Percentiles rank a stretch among this genome's conserved stretches.
Evolutionary conservation across 2,888 invertebrate genomes (phyloP).

Genomic region (Clepsis dumicolana): DNA sequence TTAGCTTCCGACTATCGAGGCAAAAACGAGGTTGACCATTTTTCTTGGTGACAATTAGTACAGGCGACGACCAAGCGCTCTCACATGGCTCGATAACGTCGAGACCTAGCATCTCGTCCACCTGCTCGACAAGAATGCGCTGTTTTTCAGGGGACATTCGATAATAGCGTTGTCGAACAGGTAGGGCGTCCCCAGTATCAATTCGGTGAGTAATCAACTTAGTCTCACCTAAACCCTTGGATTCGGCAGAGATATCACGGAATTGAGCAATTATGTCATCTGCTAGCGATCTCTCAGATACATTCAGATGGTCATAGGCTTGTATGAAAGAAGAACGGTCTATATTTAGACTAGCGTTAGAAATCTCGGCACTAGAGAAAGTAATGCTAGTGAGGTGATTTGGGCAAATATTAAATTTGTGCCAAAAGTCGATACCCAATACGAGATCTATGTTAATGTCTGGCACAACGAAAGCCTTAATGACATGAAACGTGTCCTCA

Average conservation of each 20-base stretch:
- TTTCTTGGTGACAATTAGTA: background rate
- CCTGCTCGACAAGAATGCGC: background rate
- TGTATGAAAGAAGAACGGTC: constrained; percentile 6
- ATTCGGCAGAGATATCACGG: constrained; percentile 39
- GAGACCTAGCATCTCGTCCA: no score
- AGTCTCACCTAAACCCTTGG: constrained; percentile 47
- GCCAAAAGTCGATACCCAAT: constrained; percentile 19
- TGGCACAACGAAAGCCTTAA: constrained; percentile 12
- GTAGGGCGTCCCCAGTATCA: background rate
- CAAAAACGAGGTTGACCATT: background rate
- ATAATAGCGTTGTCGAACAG: background rate
- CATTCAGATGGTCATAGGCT: constrained; percentile 23
- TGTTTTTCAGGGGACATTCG: background rate
- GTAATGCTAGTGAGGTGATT: background rate
- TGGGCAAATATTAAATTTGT: constrained; percentile 2
- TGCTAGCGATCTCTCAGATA: constrained; percentile 27
- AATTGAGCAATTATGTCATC: constrained; percentile 41
- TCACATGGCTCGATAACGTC: no score
- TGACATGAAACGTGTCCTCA: background rate
- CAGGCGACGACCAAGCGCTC: background rate
- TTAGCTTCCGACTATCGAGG: background rate
- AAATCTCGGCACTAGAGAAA: background rate
- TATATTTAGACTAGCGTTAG: background rate
- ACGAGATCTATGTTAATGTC: constrained; percentile 7
- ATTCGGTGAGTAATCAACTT: constrained; percentile 38